phyloP scores from a whole-genome alignment of 2,797 vertebrate species.

The Bradypus variegatus region DNA sequence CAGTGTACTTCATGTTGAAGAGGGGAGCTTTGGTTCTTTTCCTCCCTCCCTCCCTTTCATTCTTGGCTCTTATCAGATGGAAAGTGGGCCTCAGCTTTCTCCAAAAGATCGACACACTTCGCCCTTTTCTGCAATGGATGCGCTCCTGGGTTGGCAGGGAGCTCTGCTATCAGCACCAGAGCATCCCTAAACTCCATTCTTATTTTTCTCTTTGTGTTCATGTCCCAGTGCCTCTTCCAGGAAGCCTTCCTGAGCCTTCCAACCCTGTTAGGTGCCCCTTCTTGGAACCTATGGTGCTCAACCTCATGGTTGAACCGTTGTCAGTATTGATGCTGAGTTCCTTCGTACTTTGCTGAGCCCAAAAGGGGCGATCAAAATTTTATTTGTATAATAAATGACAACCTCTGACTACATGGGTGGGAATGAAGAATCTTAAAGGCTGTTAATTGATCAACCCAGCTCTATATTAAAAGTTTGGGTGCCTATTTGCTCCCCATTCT shows the following conservation, averaged over 20 bases:
- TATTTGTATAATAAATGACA: not conserved
- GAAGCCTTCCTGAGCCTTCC: not conserved
- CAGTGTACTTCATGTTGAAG: not conserved
- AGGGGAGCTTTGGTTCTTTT: not conserved
- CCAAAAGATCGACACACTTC: not conserved
- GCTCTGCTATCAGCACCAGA: not conserved
- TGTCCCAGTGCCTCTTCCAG: not conserved
- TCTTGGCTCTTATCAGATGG: constrained; percentile 34
- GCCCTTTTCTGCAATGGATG: not conserved
- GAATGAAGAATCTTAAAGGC: not conserved
- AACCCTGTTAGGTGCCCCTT: not conserved
- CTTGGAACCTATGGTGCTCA: not conserved
- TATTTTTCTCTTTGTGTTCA: not conserved
- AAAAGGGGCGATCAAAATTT: not conserved
- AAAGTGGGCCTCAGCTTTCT: constrained; percentile 44
- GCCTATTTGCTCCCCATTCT: not conserved
- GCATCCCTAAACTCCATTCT: not conserved
- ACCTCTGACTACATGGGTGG: not conserved
- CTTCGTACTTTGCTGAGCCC: not conserved
- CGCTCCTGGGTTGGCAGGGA: not conserved
- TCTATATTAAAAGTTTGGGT: not conserved
- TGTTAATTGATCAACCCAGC: not conserved
- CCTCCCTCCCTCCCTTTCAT: not conserved
- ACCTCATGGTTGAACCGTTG: not conserved
- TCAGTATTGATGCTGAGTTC: not conserved